These are phyloP conservation scores for Epizoanthus fatuus DNA, from an alignment of 92 coral and sea anemone species.

Conservation along the genomic window DNA sequence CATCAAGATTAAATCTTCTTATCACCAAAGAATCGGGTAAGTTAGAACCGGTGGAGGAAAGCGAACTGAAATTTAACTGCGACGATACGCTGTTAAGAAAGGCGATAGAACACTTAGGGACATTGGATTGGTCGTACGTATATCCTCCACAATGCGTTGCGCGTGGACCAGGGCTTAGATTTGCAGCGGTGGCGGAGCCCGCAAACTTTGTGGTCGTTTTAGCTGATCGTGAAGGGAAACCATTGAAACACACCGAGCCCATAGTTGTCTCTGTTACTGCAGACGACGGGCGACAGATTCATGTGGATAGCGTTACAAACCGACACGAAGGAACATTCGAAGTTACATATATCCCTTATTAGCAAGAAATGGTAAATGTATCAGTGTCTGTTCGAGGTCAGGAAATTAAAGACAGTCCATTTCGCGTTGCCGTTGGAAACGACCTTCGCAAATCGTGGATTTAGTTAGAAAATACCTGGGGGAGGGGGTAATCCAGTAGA, in stretches of 20 bases:
- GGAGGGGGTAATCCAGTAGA: no score
- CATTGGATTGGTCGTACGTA: slow-evolving; percentile 50
- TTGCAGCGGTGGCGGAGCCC: slow-evolving; percentile 57
- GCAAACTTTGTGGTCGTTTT: slow-evolving; percentile 60
- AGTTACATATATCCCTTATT: slow-evolving; percentile 58
- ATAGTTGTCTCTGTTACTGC: slow-evolving; percentile 44
- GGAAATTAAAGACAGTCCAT: slow-evolving; percentile 66
- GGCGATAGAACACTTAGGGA: slow-evolving; percentile 67
- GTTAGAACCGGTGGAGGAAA: slow-evolving; percentile 60
- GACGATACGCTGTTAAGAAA: slow-evolving; percentile 69
- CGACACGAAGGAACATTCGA: slow-evolving; percentile 67
- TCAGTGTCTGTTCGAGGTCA: slow-evolving; percentile 57
- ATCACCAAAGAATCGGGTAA: slow-evolving; percentile 47
- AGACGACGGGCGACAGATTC: slow-evolving; percentile 48
- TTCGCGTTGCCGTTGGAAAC: slow-evolving; percentile 52
- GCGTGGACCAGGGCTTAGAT: slow-evolving; percentile 68
- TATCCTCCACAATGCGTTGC: slow-evolving; percentile 67
- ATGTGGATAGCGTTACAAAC: slow-evolving; percentile 51
- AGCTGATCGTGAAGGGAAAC: slow-evolving; percentile 63
- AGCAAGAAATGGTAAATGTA: slow-evolving; percentile 44
- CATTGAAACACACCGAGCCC: slow-evolving; percentile 31
- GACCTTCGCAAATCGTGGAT: slow-evolving; percentile 73
- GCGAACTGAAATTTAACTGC: slow-evolving; percentile 52
- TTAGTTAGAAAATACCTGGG: neutral
- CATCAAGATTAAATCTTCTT: slow-evolving; percentile 58